Evolutionary conservation across 2,888 invertebrate genomes (phyloP).

Genomic region (Tuberolachnus salignus): DNA sequence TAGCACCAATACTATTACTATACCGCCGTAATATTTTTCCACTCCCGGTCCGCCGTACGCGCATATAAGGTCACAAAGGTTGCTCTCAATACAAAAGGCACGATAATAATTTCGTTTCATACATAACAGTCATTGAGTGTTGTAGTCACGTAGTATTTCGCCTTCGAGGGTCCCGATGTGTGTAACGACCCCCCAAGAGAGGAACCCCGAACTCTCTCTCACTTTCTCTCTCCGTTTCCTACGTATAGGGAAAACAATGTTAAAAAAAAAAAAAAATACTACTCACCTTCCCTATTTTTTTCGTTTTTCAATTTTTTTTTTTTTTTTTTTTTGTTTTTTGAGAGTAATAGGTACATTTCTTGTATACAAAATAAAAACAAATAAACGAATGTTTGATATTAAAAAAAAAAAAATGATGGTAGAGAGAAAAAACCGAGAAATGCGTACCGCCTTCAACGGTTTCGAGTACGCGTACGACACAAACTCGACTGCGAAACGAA

Average conservation of each 20-base stretch:
- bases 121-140: conserved; percentile 54
- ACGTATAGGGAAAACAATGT: conserved; percentile 38
- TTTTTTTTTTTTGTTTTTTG: conserved; percentile 11
- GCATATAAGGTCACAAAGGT: conserved; percentile 41
- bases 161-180: conserved; percentile 42
- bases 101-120: conserved; percentile 49
- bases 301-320: conserved; percentile 9
- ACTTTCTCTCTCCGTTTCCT: background rate
- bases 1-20: conserved; percentile 8
- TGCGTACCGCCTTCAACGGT: too few relatives aligned
- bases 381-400: conserved; percentile 17
- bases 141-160: conserved; percentile 47
- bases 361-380: conserved; percentile 32
- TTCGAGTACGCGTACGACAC: too few relatives aligned
- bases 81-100: conserved; percentile 32
- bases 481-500: too few relatives aligned
- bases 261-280: conserved; percentile 23
- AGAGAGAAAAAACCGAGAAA: background rate
- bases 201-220: conserved; percentile 2
- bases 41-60: too few relatives aligned
- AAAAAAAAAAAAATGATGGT: too few relatives aligned
- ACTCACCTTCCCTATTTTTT: conserved; percentile 11
- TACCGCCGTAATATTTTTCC: too few relatives aligned
- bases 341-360: background rate
- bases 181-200: conserved; percentile 45